Conservation (phyloP, 2,113 vertebrate genomes). For the Perca schrenkii region DNA sequence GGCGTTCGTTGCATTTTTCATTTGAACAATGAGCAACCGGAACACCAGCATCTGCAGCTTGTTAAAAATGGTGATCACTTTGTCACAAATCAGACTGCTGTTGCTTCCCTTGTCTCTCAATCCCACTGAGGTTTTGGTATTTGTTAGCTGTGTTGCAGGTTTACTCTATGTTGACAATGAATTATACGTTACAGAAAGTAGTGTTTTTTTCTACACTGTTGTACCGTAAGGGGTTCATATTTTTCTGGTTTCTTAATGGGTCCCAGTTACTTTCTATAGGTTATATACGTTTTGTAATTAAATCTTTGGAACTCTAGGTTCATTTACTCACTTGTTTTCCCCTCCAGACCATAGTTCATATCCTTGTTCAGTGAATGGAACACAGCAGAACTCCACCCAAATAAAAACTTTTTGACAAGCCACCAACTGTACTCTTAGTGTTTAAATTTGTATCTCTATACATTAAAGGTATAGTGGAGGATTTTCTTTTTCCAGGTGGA, state of each 20-base stretch:
- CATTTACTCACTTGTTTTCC: background rate
- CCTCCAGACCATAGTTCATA: background rate
- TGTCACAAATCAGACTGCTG: conserved; percentile 66
- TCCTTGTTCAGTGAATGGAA: background rate
- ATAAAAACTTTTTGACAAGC: too few relatives aligned
- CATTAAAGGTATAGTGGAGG: too few relatives aligned
- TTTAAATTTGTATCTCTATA: too few relatives aligned
- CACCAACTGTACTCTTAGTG: too few relatives aligned
- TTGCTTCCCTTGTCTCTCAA: conserved; percentile 35
- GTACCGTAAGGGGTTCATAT: too few relatives aligned
- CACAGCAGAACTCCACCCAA: too few relatives aligned
- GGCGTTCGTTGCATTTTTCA: conserved; percentile 66
- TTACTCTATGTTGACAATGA: background rate
- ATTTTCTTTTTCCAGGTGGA: too few relatives aligned
- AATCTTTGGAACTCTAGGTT: background rate
- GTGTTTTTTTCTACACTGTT: background rate
- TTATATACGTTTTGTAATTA: background rate
- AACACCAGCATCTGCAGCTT: conserved; percentile 62
- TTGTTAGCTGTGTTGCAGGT: background rate
- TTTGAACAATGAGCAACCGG: conserved; percentile 61
- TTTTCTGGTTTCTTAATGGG: background rate
- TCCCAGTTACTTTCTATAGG: background rate
- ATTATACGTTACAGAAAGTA: background rate
- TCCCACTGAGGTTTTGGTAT: conserved; percentile 26
- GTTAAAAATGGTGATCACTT: conserved; percentile 72